phyloP scores from a whole-genome alignment of 2,113 vertebrate genomes.

The Sorex fumeus region DNA sequence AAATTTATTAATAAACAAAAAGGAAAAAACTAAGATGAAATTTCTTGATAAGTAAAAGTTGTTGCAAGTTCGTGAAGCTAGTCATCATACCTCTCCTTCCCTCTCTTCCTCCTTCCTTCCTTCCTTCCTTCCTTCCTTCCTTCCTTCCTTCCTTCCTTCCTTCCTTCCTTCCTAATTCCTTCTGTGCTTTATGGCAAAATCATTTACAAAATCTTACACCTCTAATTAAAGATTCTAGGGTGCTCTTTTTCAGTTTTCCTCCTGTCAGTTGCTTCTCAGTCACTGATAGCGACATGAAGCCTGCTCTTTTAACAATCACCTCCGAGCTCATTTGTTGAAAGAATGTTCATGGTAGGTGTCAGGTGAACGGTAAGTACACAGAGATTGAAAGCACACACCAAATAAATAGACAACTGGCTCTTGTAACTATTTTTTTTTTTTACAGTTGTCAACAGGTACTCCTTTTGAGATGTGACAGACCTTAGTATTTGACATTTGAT shows the following conservation, averaged over 20 bases:
- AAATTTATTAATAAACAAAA: slow-evolving; percentile 2
- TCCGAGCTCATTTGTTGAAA: neutral
- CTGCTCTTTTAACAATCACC: neutral
- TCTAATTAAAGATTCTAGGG: neutral
- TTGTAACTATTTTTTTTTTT: neutral
- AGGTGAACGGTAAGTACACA: neutral
- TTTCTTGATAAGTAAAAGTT: no score
- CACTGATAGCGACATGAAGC: no score
- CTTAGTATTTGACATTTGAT: neutral
- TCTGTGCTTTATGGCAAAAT: neutral
- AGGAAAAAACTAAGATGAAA: neutral
- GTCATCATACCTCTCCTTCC: no score
- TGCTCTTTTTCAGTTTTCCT: neutral
- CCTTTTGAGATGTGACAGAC: neutral
- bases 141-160: no score
- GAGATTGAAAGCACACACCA: neutral
- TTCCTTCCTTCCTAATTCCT: no score
- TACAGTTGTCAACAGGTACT: neutral
- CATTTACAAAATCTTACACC: neutral
- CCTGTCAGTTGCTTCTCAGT: no score
- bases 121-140: no score
- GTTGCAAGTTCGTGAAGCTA: no score
- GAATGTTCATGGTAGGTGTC: neutral
- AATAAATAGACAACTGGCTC: neutral
- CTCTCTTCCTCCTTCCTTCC: no score